Conservation (phyloP, 2,113 vertebrate species). For the Mellivora capensis region DNA sequence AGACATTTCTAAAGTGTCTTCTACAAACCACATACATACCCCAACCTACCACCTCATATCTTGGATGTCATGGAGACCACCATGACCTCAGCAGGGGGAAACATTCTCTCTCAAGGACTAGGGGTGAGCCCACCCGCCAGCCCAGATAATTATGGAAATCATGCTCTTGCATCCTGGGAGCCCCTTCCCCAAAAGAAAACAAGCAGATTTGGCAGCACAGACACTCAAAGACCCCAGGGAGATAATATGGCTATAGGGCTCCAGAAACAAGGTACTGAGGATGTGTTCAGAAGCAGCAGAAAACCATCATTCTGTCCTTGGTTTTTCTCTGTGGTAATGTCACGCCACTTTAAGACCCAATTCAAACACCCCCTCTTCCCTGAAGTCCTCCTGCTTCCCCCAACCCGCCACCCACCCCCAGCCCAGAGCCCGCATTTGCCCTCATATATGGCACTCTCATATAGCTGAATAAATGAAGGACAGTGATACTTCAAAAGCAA, state of each 20-base stretch:
- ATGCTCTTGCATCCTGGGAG: neutral
- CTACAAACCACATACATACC: neutral
- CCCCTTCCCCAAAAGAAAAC: neutral
- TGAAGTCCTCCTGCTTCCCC: neutral
- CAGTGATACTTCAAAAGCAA: neutral
- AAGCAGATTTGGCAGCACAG: too few species aligned
- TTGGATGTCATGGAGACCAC: neutral
- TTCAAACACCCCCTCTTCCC: neutral
- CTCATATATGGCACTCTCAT: neutral
- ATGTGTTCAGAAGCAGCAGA: neutral
- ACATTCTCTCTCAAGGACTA: neutral
- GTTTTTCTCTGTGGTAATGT: neutral
- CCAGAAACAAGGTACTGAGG: neutral
- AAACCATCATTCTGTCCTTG: neutral
- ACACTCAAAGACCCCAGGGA: neutral
- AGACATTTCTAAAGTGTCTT: neutral
- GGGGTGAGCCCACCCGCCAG: neutral
- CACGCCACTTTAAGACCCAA: neutral
- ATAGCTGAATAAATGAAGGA: neutral
- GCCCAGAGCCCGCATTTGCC: neutral
- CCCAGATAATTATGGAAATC: neutral
- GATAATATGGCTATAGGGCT: rapidly evolving
- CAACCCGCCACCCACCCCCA: too few species aligned
- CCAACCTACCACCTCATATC: neutral
- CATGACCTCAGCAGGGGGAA: neutral